Conservation (phyloP, 2,797 vertebrate genomes). For the Enteromius anoplus region DNA sequence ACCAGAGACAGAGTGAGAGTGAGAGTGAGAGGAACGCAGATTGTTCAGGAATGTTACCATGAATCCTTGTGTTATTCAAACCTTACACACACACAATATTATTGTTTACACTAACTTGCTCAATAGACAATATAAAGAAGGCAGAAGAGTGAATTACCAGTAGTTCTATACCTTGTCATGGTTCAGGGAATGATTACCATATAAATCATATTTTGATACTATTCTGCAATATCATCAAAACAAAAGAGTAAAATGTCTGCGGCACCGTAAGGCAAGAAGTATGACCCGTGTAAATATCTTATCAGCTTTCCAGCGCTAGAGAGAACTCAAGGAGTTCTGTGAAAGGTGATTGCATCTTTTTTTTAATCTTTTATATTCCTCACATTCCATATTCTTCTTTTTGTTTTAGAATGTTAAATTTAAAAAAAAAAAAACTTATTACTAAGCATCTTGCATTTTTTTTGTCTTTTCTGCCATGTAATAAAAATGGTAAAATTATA, state of each 20-base stretch:
- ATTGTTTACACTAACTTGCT: neutral
- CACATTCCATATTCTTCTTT: too few relatives aligned
- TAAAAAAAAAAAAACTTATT: too few relatives aligned
- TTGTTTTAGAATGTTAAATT: neutral
- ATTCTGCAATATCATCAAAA: neutral
- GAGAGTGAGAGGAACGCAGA: slow-evolving; percentile 20
- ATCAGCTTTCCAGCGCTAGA: too few relatives aligned
- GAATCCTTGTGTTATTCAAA: slow-evolving; percentile 24
- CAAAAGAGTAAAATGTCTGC: too few relatives aligned
- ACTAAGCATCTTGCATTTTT: neutral
- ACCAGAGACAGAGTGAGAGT: slow-evolving; percentile 21
- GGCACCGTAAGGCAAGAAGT: too few relatives aligned
- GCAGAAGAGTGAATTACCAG: neutral
- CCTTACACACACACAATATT: neutral
- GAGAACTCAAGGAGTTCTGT: too few relatives aligned
- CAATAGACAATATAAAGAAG: neutral
- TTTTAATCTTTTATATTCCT: too few relatives aligned
- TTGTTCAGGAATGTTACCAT: slow-evolving; percentile 42
- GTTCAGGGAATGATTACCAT: neutral
- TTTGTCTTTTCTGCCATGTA: neutral
- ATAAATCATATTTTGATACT: neutral
- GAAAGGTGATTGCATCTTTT: too few relatives aligned
- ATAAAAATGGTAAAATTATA: neutral
- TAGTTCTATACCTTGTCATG: neutral
- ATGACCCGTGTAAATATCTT: too few relatives aligned